Evolutionary conservation across 2,113 vertebrate species (phyloP).

Genomic region (Forbesichthys agassizii): DNA sequence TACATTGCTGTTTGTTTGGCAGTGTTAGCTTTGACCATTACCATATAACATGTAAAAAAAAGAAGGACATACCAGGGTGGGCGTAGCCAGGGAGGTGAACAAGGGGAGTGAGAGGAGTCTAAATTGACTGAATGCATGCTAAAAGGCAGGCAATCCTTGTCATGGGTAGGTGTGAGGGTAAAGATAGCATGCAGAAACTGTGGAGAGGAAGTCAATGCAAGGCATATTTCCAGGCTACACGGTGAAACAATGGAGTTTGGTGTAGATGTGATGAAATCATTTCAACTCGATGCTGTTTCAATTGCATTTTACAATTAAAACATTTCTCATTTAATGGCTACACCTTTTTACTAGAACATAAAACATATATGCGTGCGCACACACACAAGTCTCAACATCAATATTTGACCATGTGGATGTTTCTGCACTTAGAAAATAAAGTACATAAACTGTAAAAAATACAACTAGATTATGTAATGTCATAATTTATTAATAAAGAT

Average conservation of each 20-base stretch:
- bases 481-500: neutral
- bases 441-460: neutral
- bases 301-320: neutral
- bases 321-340: constrained; percentile 3
- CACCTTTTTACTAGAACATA: constrained; percentile 16
- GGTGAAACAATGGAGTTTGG: neutral
- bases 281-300: neutral
- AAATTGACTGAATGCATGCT: constrained; percentile 82
- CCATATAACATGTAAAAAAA: constrained; percentile 47
- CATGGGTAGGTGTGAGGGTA: constrained; percentile 43
- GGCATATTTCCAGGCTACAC: neutral
- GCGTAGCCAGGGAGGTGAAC: constrained; percentile 59
- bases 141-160: constrained; percentile 80
- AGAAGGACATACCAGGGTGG: constrained; percentile 82
- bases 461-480: neutral
- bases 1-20: neutral
- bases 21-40: neutral
- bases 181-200: constrained; percentile 86
- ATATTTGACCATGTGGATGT: neutral
- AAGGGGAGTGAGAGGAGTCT: constrained; percentile 59
- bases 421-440: neutral
- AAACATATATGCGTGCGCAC: constrained; percentile 38
- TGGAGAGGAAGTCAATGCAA: constrained; percentile 66
- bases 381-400: neutral
- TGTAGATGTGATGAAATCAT: neutral